Evolutionary conservation across 2,888 invertebrate genomes (phyloP), one percentile per base, ranked within the genome.

Genomic region (Thalpophila matura): DNA sequence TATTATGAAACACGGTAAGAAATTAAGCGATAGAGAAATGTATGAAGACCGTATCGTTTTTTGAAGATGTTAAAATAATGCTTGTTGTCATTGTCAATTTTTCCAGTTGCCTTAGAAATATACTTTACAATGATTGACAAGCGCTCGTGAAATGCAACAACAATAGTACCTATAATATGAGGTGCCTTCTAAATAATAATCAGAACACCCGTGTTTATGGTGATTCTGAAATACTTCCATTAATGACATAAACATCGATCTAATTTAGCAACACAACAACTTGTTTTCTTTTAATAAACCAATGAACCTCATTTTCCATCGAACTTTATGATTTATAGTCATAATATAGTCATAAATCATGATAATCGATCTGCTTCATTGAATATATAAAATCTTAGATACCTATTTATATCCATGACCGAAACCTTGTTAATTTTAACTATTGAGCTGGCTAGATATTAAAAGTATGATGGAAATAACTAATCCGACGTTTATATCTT

Each of bases 261-360:
- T 35, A 53, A 49, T 62, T 56, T 29, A 12, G 53, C 29, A 61
- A 66, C 45, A 60, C 55, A 63, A 65, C 55, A 65, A 59, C 67
- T 46, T 49, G 54, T 78, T 78, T 74, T 58, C 59, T 58, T 56
- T 57, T 58, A 58, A 56, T 63, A 47, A 14, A 55, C 55, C 54
- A 45, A 78, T 57, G 59, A 74, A 74, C 71, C 70, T 65, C 50
- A 51, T 74, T 74, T 59, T 46, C 38, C 43, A 56, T 31, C 29
- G 22, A 42, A 42, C 26, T 46, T 4, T 1, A 31, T 61, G 62
- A 74, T 71, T 62, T 70, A 74, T 70, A 33, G 42, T 35, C 20
- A 22, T 43, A 58, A 57, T 59, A 54, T 33, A 60, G 22, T 26
- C 51, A 45, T 78, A 74, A 69, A 77, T 75, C 53, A 61, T 58